Evolutionary conservation across 2,888 invertebrate species (phyloP).

Genomic region (Craniophora ligustri): DNA sequence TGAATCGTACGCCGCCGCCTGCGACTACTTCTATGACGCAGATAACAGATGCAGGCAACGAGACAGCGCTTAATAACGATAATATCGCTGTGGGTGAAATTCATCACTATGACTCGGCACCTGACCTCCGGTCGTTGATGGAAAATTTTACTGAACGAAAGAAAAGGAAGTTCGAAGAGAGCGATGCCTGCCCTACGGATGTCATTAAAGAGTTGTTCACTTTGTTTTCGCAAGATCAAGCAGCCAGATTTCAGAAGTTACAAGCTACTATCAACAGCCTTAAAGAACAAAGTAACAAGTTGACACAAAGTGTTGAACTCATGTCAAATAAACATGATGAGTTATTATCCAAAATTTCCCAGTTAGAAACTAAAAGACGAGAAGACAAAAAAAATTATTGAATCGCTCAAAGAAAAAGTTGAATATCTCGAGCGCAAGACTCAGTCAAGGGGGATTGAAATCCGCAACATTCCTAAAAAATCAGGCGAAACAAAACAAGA

Average conservation of each 20-base stretch:
- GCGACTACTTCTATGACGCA: neutral
- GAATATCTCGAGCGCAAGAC: neutral
- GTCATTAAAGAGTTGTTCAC: neutral
- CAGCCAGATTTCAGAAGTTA: neutral
- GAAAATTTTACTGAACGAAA: neutral
- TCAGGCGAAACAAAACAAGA: neutral
- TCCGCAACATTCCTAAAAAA: neutral
- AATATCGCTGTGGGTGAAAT: neutral
- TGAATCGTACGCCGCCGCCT: neutral
- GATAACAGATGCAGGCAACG: neutral
- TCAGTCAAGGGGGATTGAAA: neutral
- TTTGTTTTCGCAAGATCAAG: neutral
- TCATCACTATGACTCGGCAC: neutral
- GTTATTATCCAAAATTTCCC: neutral
- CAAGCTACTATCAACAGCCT: neutral
- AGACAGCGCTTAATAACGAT: neutral
- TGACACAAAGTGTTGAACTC: neutral
- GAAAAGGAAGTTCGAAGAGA: neutral
- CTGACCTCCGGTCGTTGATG: neutral
- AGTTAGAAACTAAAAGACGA: neutral
- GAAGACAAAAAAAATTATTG: neutral
- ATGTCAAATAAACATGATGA: constrained; percentile 1
- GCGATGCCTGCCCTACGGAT: neutral
- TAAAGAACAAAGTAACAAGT: neutral
- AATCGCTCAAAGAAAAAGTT: neutral